Evolutionary conservation across 2,888 invertebrate genomes (phyloP), one percentile per base, ranked within the genome.

Genomic region (Seladonia tumulorum): DNA sequence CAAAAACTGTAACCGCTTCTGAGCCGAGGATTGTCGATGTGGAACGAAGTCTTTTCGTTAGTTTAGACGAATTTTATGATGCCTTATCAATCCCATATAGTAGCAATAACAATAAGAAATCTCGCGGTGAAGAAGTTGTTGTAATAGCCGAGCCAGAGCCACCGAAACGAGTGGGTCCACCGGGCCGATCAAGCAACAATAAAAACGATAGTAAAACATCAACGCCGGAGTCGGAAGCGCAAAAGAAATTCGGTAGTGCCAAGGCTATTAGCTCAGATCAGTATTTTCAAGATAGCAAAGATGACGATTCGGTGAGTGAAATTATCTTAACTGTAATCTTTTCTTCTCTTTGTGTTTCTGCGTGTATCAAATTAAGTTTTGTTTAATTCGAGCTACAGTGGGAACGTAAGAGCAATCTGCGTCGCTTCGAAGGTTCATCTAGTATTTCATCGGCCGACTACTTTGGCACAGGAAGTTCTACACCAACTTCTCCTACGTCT

Each of bases 261-360:
- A 99, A 99, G 95, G 98, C 99, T 22, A 99, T 99, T 93, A 99
- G 99, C 83, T 99, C 99, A 0, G 99, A 99, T 94, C 99, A 99
- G 96, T 99, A 97, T 96, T 99, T 99, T 95, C 98, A 98, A 12
- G 98, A 97, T 92, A 96, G 96, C 85, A 94, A 95, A 82, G 95
- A 96, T 92, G 94, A 94, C 73, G 96, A 96, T 90, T 95, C 96
- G 88, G 96, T 96, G 91, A 93, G 94, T 92, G 57, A 8, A 66
- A 76, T 78, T 81, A 75, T 39, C 14, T 14, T 73, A 35, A 16
- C 35, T 42, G 85, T 83, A 35, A 60, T 53, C 25, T 45, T 49
- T 81, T 79, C 18, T 42, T 22, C 22, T 42, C 16, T 35, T 47
- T 68, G 71, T 85, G 29, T 39, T 10, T 29, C n/a, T 68, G 14